phyloP scores from a whole-genome alignment of 2,113 vertebrate species.

The Puntigrus tetrazona region DNA sequence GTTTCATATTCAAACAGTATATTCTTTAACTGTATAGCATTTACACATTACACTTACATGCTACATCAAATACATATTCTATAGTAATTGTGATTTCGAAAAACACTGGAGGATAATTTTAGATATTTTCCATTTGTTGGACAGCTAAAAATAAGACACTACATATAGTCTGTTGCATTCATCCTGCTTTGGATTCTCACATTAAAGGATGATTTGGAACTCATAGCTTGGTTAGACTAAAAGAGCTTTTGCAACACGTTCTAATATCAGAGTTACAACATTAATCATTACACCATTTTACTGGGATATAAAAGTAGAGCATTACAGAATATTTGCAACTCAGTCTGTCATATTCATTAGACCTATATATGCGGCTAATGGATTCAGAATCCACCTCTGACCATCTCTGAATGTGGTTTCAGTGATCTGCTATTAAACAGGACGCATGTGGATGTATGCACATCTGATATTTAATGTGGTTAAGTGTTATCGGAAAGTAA shows the following conservation, averaged over 20 bases:
- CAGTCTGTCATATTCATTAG: not conserved
- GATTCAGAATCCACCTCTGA: not conserved
- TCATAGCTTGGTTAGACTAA: not conserved
- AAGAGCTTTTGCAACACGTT: not conserved
- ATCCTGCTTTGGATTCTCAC: not conserved
- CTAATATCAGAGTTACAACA: not conserved
- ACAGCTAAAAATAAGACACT: not conserved
- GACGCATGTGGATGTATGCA: not conserved
- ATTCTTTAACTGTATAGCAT: not conserved
- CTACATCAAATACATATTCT: not conserved
- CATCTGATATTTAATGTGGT: not conserved
- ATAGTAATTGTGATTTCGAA: not conserved
- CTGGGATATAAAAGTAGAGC: not conserved
- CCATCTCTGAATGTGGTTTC: not conserved
- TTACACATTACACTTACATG: not conserved
- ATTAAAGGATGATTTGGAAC: not conserved
- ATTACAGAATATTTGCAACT: not conserved
- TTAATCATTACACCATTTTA: not conserved
- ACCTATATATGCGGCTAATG: not conserved
- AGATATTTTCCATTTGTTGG: not conserved
- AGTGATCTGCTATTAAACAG: not conserved
- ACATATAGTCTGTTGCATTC: not conserved
- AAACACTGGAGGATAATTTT: not conserved
- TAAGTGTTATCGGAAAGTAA: not conserved
- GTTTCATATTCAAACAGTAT: not conserved